Conservation (phyloP, 2,888 invertebrate genomes). For the Choristoneura rosaceana region DNA sequence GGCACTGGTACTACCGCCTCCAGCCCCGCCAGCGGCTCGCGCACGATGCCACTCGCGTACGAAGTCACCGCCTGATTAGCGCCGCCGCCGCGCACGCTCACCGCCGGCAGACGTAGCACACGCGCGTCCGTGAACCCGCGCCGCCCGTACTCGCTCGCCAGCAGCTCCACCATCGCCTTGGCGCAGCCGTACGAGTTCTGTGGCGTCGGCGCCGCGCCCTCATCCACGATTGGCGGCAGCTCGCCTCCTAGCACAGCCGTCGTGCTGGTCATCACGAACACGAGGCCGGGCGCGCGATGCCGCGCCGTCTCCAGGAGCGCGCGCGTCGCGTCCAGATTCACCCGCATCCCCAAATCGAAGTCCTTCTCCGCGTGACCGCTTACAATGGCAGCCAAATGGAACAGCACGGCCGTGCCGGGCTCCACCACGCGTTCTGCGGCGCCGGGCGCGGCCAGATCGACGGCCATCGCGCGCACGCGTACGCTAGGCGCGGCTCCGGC, state of each 20-base stretch:
- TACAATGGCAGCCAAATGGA: constrained; percentile 75
- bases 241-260: constrained; percentile 70
- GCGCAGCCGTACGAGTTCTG: constrained; percentile 73
- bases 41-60: constrained; percentile 73
- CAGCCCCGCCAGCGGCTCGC: constrained; percentile 69
- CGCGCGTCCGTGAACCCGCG: constrained; percentile 70
- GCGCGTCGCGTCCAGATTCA: constrained; percentile 73
- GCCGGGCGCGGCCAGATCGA: constrained; percentile 53
- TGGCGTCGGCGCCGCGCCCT: constrained; percentile 65
- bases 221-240: constrained; percentile 59
- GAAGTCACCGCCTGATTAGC: constrained; percentile 76
- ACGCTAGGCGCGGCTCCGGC: constrained; percentile 50
- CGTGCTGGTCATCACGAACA: constrained; percentile 70
- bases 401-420: constrained; percentile 58
- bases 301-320: constrained; percentile 66
- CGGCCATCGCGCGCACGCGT: constrained; percentile 54
- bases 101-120: constrained; percentile 70
- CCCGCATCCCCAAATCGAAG: constrained; percentile 70
- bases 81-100: constrained; percentile 69
- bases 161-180: constrained; percentile 73
- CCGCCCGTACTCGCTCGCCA: constrained; percentile 72
- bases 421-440: constrained; percentile 58
- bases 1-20: constrained; percentile 63
- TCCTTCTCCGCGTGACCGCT: constrained; percentile 75
- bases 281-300: constrained; percentile 52